Evolutionary conservation across 1,140 invertebrate genomes (phyloP).

Genomic region (Papilio glaucus): DNA sequence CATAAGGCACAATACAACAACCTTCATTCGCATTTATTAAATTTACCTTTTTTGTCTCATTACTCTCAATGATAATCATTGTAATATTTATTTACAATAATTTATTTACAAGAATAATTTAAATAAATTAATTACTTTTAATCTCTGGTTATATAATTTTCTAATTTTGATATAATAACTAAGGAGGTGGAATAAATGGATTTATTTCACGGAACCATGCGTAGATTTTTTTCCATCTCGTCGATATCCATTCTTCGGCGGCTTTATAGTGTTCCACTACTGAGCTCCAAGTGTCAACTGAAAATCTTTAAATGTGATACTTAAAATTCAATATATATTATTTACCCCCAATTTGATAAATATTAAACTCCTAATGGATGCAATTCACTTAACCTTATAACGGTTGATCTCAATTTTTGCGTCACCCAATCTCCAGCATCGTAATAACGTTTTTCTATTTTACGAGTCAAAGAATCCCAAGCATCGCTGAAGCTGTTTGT

Average conservation of each 20-base stretch:
- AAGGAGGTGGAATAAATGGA: background rate
- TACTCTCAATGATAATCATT: no score
- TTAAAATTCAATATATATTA: constrained; percentile 23
- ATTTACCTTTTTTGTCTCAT: no score
- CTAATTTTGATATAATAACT: background rate
- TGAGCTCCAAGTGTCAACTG: constrained; percentile 2
- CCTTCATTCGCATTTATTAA: background rate
- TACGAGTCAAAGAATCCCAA: background rate
- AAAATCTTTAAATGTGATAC: background rate
- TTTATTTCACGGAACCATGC: background rate
- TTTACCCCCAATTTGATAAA: constrained; percentile 12
- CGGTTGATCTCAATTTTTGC: background rate
- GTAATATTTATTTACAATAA: no score
- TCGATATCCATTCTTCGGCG: background rate
- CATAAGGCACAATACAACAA: background rate
- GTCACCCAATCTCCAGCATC: background rate
- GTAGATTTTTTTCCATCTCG: constrained; percentile 11
- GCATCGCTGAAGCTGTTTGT: background rate
- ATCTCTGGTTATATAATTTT: background rate
- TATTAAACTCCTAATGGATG: constrained; percentile 16
- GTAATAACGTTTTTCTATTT: constrained; percentile 14
- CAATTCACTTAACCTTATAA: constrained; percentile 22
- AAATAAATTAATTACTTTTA: background rate
- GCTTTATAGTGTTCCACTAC: background rate
- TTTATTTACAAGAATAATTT: constrained; percentile 16